Conservation (phyloP, 64 coral and sea anemone genomes). For the Exaiptasia diaphana region DNA sequence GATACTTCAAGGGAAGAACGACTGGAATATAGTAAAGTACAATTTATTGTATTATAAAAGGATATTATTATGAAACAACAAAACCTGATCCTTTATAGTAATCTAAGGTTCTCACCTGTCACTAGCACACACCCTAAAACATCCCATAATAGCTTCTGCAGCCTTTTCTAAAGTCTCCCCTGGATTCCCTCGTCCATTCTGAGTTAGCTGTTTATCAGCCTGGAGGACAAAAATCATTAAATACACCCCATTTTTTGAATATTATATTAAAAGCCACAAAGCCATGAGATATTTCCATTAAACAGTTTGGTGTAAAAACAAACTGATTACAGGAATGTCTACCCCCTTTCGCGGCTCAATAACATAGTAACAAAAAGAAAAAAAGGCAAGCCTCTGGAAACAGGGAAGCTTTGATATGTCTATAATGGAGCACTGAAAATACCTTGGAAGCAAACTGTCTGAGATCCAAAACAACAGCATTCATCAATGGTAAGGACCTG, state of each 20-base stretch:
- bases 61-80: background rate
- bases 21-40: conserved; percentile 30
- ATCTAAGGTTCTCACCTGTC: conserved; percentile 65
- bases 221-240: background rate
- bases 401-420: too few relatives aligned
- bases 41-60: background rate
- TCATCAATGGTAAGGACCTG: conserved; percentile 94
- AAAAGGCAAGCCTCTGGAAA: too few relatives aligned
- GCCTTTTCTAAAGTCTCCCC: conserved; percentile 95
- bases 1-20: conserved; percentile 87
- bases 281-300: too few relatives aligned
- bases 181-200: conserved; percentile 72
- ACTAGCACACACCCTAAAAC: conserved; percentile 95
- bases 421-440: too few relatives aligned
- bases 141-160: conserved; percentile 96
- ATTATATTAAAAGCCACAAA: too few relatives aligned
- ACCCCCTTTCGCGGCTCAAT: too few relatives aligned
- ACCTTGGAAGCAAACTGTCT: conserved; percentile 84
- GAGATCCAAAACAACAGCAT: conserved; percentile 76
- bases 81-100: background rate
- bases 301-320: too few relatives aligned
- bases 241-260: too few relatives aligned
- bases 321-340: too few relatives aligned
- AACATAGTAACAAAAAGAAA: too few relatives aligned
- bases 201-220: conserved; percentile 80